Base-by-base conservation (phyloP, 2,113 vertebrate genomes). In the Archocentrus centrarchus region DNA sequence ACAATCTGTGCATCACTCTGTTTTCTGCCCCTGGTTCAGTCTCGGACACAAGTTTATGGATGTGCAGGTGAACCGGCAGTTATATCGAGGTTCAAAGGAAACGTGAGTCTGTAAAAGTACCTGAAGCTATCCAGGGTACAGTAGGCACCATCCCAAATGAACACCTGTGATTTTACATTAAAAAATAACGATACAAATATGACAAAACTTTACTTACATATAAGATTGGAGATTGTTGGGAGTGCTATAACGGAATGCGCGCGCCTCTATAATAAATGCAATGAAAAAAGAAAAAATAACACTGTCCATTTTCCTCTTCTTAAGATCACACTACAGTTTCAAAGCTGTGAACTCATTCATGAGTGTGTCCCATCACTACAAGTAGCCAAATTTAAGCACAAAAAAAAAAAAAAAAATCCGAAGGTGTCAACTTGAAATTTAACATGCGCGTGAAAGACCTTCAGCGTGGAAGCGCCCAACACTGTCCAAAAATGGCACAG, bases 191-290 rank as follows among this genome's bases (percentile, higher is more conserved):
- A 20, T 35, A 58, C 0, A 47, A 35, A 83, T 7, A 20, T 6
- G 13, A 50, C 2, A 53, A 11, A 57, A 2, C 11, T 15, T 86
- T 93, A 98, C 98, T 99, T 93, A 99, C 98, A 98, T 97, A 41
- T 96, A 90, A 0, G 96, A 93, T 59, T 96, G 96, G 7, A 98
- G 95, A 35, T 90, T 90, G 80, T 7, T 92, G 75, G 66, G 15
- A 68, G 55, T 91, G 55, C 87, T 96, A 82, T 94, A 77, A 44
- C 78, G 89, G 32, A 94, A 78, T 0, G 90, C 70, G 1, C 66
- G 37, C 53, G 88, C 81, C 44, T 85, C 93, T 83, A 89, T 83
- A 32, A 96, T 89, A 86, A 95, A 83, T 85, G 94, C 22, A 3
- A 95, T 24, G 10, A 94, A 81, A 77, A 94, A 60, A 27, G 17